Evolutionary conservation across 2,888 invertebrate species (phyloP), one percentile per base, ranked within the genome.

Genomic region (Patella pellucida): DNA sequence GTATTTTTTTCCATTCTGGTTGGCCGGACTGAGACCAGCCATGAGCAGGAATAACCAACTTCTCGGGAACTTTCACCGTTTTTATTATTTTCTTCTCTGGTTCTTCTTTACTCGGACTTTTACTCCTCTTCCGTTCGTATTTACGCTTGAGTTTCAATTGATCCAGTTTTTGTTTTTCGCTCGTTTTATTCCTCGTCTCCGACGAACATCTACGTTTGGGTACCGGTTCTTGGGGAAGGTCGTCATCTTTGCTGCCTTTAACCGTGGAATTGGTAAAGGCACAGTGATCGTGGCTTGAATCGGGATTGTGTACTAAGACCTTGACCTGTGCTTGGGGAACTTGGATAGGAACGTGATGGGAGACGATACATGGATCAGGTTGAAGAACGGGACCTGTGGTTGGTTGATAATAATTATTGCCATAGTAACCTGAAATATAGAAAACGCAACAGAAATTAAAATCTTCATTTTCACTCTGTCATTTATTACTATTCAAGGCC

Each of bases 21-120:
- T 84, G 82, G 15, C 86, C 87, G 15, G 81, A 74, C 84, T 87
- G 86, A 19, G 79, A 78, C 89, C 89, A 89, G 23, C 87, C 86
- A 79, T 86, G 86, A 67, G 77, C 75, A 4, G 83, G 78, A 52
- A 79, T 76, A 74, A 76, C 75, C 41, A 72, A 77, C 68, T 80
- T 78, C 52, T 76, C 76, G 31, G 68, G 62, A 74, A 72, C 76
- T 56, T 78, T 78, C 68, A 73, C 72, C 54, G 74, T 76, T 50
- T 71, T 67, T 11, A 69, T 69, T 23, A 72, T 68, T 68, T 72
- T n/a, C 76, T 76, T 56, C 76, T 73, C 68, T 4, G 52, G 56
- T 70, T 75, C 41, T 68, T 71, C 54, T 71, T 76, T 69, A 69
- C 77, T 74, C 19, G 50, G 52, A 19, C 72, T 62, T 56, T 68